Percentiles rank a stretch among this genome's conserved stretches.
Conservation (phyloP, 1,140 invertebrate species). For the Rhopalosiphum padi region DNA sequence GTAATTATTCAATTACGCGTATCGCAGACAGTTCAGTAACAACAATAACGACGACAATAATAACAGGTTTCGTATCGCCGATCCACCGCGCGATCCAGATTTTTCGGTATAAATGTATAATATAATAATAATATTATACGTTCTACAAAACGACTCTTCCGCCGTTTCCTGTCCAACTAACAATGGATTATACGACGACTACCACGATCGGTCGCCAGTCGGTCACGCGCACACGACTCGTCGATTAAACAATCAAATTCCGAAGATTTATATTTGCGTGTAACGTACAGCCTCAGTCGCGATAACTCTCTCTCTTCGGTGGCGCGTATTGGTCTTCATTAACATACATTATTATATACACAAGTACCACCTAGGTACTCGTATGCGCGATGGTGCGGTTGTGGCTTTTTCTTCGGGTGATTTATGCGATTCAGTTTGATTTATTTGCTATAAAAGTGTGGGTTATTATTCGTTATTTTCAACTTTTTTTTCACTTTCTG, state of each 20-base stretch:
- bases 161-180: no score
- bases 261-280: conserved; percentile 31
- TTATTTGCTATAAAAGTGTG: neutral
- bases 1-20: no score
- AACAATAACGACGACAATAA: no score
- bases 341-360: conserved; percentile 9
- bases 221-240: conserved; percentile 23
- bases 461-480: neutral
- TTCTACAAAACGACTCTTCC: neutral
- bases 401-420: neutral
- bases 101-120: neutral
- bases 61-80: neutral
- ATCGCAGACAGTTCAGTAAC: no score
- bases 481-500: neutral
- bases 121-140: neutral
- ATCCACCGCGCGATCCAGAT: neutral
- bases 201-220: neutral
- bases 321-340: conserved; percentile 14
- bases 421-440: neutral
- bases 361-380: neutral
- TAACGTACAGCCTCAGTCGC: neutral
- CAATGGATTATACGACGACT: neutral
- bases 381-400: neutral
- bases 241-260: conserved; percentile 38
- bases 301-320: conserved; percentile 23